phyloP scores from a whole-genome alignment of 2,113 vertebrate species.

The Pseudois nayaur region DNA sequence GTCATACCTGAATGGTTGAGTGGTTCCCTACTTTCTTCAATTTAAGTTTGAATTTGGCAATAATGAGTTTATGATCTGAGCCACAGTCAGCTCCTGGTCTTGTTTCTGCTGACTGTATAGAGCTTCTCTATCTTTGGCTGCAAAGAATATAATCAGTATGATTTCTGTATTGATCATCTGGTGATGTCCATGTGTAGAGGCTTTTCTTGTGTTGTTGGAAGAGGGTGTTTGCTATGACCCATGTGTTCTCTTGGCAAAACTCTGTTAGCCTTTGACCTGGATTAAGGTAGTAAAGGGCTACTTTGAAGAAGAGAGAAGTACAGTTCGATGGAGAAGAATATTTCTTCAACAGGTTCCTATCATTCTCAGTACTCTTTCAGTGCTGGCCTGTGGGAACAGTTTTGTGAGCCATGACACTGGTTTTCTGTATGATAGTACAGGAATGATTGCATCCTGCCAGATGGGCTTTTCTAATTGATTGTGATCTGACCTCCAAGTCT shows the following conservation, averaged over 20 bases:
- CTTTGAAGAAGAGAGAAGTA: conserved; percentile 13
- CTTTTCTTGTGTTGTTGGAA: background rate
- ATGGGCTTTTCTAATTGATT: background rate
- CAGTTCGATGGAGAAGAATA: background rate
- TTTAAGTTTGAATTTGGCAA: background rate
- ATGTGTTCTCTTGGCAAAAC: background rate
- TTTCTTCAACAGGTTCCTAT: background rate
- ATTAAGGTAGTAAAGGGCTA: background rate
- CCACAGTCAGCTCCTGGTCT: background rate
- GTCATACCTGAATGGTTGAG: background rate
- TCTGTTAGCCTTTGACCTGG: background rate
- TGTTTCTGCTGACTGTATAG: background rate
- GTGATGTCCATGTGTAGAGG: background rate
- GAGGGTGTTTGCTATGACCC: background rate
- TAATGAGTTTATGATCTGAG: background rate
- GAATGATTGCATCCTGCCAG: background rate
- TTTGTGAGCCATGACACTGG: background rate
- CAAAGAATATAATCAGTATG: background rate
- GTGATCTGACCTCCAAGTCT: background rate
- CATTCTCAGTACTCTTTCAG: background rate
- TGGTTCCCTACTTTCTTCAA: background rate
- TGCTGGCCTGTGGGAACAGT: background rate
- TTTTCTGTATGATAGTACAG: background rate
- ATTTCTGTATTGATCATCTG: background rate
- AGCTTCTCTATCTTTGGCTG: background rate